Evolutionary conservation across 2,113 vertebrate genomes (phyloP), one percentile per base, ranked within the genome.

Genomic region (Etheostoma cragini): DNA sequence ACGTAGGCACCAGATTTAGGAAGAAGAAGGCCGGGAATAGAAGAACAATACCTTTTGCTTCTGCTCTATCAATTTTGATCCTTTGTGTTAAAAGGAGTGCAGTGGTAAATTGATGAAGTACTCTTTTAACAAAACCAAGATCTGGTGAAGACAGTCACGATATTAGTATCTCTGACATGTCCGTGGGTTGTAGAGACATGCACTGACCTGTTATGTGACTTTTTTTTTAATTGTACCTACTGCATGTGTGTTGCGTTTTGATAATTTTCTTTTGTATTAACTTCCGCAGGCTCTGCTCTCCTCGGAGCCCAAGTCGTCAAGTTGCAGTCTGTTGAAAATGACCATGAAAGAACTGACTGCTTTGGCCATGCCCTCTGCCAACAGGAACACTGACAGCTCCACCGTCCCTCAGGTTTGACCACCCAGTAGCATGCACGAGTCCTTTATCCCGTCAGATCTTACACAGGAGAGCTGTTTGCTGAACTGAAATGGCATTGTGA

Each of bases 221-320:
- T 5, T 38, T 19, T 19, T 4, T 47, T 67, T 8, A 46, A 2
- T 42, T 56, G 15, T 24, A n/a, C 11, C 16, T 22, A 1, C 24
- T 61, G 1, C 5, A 33, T 54, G 13, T 35, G 10, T 52, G 6
- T 58, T 30, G 13, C 50, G 45, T 58, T 53, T 3, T 42, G 4
- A 7, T 46, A 30, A 42, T 42, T 42, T n/a, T 22, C 1, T 45
- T 17, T 66, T 4, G 12, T 24, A 6, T 42, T 45, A 0, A 0
- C 73, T 3, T 15, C 15, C 2, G 0, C 84, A 99, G 98, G 98
- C 98, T 50, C 94, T 99, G 72, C 94, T 99, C 79, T 97, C 97
- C 67, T 98, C 97, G 8, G 97, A 99, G 91, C 96, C 97, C 66
- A 98, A 97, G 93, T 96, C 96, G 2, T 92, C 97, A 89, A 97